These are phyloP conservation scores for Cylindroiulus punctatus DNA, from an alignment of 2,888 invertebrate species.

Conservation along the genomic window DNA sequence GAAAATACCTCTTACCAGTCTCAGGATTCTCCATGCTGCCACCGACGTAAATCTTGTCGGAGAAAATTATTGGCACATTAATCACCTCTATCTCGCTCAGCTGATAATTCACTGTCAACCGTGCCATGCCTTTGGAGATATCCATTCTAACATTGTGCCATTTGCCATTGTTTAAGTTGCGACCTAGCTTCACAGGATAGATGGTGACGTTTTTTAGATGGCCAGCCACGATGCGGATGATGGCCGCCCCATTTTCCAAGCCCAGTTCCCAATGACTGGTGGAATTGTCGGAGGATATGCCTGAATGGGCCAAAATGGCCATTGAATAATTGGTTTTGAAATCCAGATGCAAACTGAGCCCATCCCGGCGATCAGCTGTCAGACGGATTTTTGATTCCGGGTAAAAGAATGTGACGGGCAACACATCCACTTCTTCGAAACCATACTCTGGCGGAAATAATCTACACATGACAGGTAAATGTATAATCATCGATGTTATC, in stretches of 20 bases:
- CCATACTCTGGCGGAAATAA: conserved; percentile 84
- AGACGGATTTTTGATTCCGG: conserved; percentile 85
- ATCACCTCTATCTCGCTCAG: conserved; percentile 56
- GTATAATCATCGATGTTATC: too few species aligned
- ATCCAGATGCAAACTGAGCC: conserved; percentile 82
- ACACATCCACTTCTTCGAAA: conserved; percentile 84
- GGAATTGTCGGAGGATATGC: conserved; percentile 74
- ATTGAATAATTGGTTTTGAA: conserved; percentile 85
- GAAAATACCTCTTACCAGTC: conserved; percentile 50
- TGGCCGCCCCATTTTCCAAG: conserved; percentile 65
- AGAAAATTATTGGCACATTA: conserved; percentile 27
- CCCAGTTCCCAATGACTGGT: conserved; percentile 86
- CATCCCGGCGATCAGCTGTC: conserved; percentile 83
- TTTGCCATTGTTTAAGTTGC: conserved; percentile 59
- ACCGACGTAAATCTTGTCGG: conserved; percentile 55
- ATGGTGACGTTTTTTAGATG: conserved; percentile 65
- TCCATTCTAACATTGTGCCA: conserved; percentile 66
- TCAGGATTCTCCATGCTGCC: conserved; percentile 57
- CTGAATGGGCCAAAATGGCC: conserved; percentile 86
- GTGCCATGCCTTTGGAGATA: conserved; percentile 76
- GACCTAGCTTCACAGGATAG: conserved; percentile 59
- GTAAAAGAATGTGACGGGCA: conserved; percentile 91
- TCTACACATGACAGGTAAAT: conserved; percentile 67
- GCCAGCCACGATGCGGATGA: conserved; percentile 71
- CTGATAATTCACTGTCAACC: conserved; percentile 77